These are phyloP conservation scores for Neuroterus valhalla DNA, from an alignment of 1,140 invertebrate species.

Conservation along the genomic window DNA sequence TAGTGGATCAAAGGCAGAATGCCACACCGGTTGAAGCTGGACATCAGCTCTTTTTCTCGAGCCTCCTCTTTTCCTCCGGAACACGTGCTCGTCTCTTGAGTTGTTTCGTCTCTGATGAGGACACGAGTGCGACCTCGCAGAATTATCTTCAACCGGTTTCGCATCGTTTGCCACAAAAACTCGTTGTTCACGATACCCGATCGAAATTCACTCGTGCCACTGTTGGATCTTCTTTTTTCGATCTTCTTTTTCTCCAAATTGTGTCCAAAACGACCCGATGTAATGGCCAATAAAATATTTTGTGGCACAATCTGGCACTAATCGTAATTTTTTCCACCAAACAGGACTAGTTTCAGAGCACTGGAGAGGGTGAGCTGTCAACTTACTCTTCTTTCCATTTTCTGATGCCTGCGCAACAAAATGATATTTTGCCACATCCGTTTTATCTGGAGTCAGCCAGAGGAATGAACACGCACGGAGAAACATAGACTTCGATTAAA, in stretches of 20 bases:
- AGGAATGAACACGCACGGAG: neutral
- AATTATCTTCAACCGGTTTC: slow-evolving; percentile 56
- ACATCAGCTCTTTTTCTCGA: neutral
- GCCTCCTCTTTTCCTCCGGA: neutral
- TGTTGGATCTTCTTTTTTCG: slow-evolving; percentile 12
- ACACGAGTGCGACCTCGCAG: slow-evolving; percentile 45
- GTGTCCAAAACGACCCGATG: neutral
- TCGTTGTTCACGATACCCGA: slow-evolving; percentile 52
- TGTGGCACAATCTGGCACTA: neutral
- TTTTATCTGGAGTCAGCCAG: neutral
- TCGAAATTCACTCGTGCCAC: slow-evolving; percentile 39
- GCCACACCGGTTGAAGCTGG: neutral
- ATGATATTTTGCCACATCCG: slow-evolving; percentile 6
- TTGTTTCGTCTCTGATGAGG: slow-evolving; percentile 30
- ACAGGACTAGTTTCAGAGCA: neutral
- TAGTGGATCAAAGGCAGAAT: neutral
- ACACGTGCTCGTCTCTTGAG: slow-evolving; percentile 25
- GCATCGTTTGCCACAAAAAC: slow-evolving; percentile 54
- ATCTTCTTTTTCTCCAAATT: slow-evolving; percentile 10
- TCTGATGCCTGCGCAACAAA: neutral
- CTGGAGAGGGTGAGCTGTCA: too few species aligned
- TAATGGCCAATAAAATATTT: slow-evolving; percentile 1
- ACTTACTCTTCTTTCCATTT: too few species aligned
- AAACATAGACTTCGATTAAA: neutral
- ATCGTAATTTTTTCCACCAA: neutral